phyloP scores from a whole-genome alignment of 2,113 vertebrate genomes.

The Otolemur garnettii region DNA sequence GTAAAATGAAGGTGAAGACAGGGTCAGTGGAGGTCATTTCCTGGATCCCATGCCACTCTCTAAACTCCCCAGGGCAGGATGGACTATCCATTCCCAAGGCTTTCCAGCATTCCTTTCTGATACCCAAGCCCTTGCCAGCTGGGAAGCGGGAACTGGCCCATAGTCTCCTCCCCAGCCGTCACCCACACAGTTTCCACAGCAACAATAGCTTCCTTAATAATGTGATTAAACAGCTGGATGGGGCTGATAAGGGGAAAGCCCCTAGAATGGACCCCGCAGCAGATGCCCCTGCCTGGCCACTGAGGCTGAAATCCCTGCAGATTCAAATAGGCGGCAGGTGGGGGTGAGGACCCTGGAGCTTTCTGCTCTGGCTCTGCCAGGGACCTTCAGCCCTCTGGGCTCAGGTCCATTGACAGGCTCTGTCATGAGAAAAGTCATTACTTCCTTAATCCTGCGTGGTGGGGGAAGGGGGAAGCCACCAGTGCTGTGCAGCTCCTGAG shows the following conservation, averaged over 20 bases:
- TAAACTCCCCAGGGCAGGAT: no score
- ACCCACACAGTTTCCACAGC: slow-evolving; percentile 59
- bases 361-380: not conserved
- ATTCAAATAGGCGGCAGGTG: not conserved
- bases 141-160: not conserved
- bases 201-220: slow-evolving; percentile 53
- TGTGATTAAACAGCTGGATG: slow-evolving; percentile 54
- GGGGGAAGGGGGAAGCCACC: not conserved
- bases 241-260: slow-evolving; percentile 51
- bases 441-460: slow-evolving; percentile 58
- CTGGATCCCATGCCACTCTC: not conserved
- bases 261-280: not conserved
- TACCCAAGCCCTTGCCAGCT: not conserved
- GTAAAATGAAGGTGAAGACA: not conserved
- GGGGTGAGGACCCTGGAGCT: not conserved
- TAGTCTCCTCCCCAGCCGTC: not conserved
- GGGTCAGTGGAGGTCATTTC: not conserved
- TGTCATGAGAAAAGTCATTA: slow-evolving; percentile 58
- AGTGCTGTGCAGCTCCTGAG: not conserved
- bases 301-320: not conserved
- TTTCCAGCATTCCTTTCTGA: not conserved
- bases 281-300: not conserved
- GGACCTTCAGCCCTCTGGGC: not conserved
- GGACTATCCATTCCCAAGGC: not conserved
- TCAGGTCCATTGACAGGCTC: slow-evolving; percentile 32